Evolutionary conservation across 2,797 vertebrate species (phyloP), one percentile per base, ranked within the genome.

Genomic region (Rhinophrynus dorsalis): DNA sequence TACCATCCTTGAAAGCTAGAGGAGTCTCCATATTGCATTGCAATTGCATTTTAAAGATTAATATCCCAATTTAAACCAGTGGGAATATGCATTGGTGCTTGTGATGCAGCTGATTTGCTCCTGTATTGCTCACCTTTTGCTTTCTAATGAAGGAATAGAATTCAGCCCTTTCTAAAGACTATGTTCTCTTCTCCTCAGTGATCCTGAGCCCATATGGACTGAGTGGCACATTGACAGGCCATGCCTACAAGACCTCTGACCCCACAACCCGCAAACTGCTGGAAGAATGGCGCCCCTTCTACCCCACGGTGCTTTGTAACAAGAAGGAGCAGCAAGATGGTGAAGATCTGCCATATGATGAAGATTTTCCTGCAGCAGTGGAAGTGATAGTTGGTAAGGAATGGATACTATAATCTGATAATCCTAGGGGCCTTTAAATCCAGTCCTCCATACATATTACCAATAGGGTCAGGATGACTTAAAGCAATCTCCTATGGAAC

Each of bases 251-350:
- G 85, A 96, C 96, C 91, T 95, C 94, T 24, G 97, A 99, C 78
- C 95, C 96, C 0, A 96, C 95, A 0, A 92, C 93, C 13, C 87
- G 93, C 4, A 98, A 97, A 75, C 76, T 99, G 74, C 94, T 99
- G 72, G 96, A 99, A 82, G 97, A 99, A 75, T 99, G 97, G 97
- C 96, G 96, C 81, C 95, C 95, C 83, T 99, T 99, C 81, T 99
- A 99, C 81, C 97, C 97, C 1, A 93, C 94, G 89, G 96, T 97
- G 74, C 90, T 97, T 60, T 92, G 88, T 84, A 92, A 87, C 58
- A 94, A 87, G 72, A 94, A 95, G 60, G 88, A 86, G 48, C 78
- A 85, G 60, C 90, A 88, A 35, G 92, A 94, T 45, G 91, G 92
- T 27, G 85, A 84, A 0, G 88, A 90, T 69, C 83, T 89, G 76